Base-by-base conservation (phyloP, 2,113 vertebrate genomes). In the Motacilla alba region DNA sequence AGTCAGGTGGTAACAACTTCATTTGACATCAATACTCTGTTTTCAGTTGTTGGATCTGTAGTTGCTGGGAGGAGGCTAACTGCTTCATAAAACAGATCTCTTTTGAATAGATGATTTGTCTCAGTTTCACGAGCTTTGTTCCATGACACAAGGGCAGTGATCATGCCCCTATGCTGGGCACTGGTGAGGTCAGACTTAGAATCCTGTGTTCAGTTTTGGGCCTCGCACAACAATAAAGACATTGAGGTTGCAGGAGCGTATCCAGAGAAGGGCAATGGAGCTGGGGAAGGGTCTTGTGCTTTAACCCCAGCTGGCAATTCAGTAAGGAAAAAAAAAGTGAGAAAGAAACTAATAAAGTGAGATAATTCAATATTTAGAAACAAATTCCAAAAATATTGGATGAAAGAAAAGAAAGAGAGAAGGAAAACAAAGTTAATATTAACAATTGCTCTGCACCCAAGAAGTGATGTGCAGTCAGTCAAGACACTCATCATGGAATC, bases 181-280 rank as follows among this genome's bases (percentile, higher is more conserved):
- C 26, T 43, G 49, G 35, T 66, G 43, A 69, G 31, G 14, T 43
- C 0, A 0, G 31, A 79, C 24, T 43, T 66, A 1, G 0, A 64
- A 50, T 50, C 22, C 31, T 27, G 7, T 43, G n/a, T 27, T 88
- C 11, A 19, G 43, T 58, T 88, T 64, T 37, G 35, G 31, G 67
- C 15, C 59, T 26, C 0, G 2, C 50, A 80, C 21, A 31, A 56
- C 14, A 56, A 13, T 50, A 64, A 58, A 58, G 50, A 64, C 27
- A 66, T 7, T 50, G 59, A 73, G 37, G 26, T 73, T 66, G 27
- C 67, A 66, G 67, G 35, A 88, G 10, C 37, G 43, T 64, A 33
- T 37, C 17, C 33, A 72, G 18, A 73, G 67, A 66, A 58, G 31
- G 22, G 35, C 35, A 72, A 2, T 7, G 10, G 50, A 73, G 22